Evolutionary conservation across 1,140 invertebrate genomes (phyloP).

Genomic region (Sarcophaga bullata): DNA sequence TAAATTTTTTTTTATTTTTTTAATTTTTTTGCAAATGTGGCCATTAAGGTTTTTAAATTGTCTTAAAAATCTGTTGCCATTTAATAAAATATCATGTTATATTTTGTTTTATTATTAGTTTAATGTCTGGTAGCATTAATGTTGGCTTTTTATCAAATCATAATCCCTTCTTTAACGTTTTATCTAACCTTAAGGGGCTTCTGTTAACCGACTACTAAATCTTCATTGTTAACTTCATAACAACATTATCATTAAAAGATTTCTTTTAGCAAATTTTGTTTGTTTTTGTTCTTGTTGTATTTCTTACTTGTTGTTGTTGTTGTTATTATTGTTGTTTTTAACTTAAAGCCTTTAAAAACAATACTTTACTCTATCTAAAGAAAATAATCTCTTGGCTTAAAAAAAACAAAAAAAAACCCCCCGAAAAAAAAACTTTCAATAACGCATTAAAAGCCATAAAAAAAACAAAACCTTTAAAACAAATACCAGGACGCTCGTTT

Average conservation of each 20-base stretch:
- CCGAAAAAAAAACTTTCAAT: conserved; percentile 4
- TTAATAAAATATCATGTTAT: no score
- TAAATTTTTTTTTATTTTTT: no score
- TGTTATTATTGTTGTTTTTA: no score
- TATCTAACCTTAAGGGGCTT: conserved; percentile 26
- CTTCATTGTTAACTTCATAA: conserved; percentile 14
- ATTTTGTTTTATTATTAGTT: neutral
- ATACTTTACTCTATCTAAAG: neutral
- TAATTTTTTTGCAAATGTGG: no score
- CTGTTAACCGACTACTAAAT: conserved; percentile 3
- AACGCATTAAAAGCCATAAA: neutral
- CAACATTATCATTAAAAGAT: neutral
- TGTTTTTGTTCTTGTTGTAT: neutral
- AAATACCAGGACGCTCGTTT: neutral
- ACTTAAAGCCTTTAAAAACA: neutral
- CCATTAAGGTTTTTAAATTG: no score
- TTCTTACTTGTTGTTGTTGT: no score
- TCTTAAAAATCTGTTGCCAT: no score
- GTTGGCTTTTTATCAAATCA: neutral
- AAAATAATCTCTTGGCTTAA: neutral
- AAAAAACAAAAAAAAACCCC: neutral
- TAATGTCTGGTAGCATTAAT: conserved; percentile 11
- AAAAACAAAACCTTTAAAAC: neutral
- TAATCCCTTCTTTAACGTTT: neutral
- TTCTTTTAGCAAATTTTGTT: neutral